Conservation (phyloP, 2,113 vertebrate species). For the Aegotheles bennettii region DNA sequence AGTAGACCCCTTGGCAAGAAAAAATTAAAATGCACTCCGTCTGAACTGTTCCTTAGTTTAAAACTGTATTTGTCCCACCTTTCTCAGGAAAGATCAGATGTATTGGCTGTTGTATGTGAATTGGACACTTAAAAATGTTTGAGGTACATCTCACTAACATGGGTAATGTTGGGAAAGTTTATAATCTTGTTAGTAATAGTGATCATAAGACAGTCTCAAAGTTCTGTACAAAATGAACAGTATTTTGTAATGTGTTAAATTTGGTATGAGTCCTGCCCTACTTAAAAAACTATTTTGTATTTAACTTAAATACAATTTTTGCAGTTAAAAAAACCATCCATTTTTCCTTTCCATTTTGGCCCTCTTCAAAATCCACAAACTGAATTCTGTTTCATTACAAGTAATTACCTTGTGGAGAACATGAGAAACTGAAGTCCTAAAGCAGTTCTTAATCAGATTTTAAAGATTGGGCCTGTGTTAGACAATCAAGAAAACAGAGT, state of each 20-base stretch:
- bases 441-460: background rate
- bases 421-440: background rate
- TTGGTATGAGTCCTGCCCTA: background rate
- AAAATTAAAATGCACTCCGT: background rate
- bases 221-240: background rate
- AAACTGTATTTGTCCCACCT: background rate
- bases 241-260: background rate
- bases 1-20: background rate
- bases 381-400: background rate
- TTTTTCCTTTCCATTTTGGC: background rate
- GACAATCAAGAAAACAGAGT: background rate
- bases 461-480: background rate
- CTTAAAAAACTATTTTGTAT: background rate
- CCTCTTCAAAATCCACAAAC: background rate
- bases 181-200: background rate
- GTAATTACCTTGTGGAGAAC: background rate
- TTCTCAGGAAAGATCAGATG: background rate
- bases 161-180: background rate
- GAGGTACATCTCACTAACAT: background rate
- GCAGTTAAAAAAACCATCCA: rapidly evolving
- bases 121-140: background rate
- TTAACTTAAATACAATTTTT: background rate
- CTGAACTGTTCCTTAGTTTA: background rate
- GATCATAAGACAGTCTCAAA: background rate
- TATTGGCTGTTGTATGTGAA: background rate